phyloP scores from a whole-genome alignment of 2,888 invertebrate species.

The Agrotis ipsilon region DNA sequence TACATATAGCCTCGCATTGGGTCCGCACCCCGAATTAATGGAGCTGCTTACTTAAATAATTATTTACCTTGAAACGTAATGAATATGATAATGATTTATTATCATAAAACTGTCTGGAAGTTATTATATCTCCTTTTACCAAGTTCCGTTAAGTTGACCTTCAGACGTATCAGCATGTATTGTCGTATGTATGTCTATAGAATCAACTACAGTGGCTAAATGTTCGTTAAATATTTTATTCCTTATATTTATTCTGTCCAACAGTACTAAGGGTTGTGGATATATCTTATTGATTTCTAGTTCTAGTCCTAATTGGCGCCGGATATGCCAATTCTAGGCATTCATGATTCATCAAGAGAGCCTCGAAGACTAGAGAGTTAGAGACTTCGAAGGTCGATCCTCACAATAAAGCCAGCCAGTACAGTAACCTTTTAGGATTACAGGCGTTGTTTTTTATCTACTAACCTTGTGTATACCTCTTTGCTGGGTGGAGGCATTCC shows the following conservation, averaged over 20 bases:
- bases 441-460: too few species aligned
- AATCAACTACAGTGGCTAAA: constrained; percentile 6
- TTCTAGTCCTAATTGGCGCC: background rate
- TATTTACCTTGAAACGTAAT: constrained; percentile 27
- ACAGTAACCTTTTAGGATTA: too few species aligned
- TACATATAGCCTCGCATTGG: too few species aligned
- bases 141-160: constrained; percentile 26
- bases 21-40: background rate
- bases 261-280: background rate
- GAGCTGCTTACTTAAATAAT: background rate
- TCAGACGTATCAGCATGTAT: constrained; percentile 21
- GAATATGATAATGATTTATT: constrained; percentile 45
- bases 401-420: too few species aligned
- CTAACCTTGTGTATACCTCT: too few species aligned
- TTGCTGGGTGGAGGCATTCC: too few species aligned
- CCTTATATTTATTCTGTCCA: background rate
- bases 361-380: too few species aligned
- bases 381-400: too few species aligned
- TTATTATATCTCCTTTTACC: constrained; percentile 27
- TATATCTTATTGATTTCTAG: background rate
- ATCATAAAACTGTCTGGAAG: constrained; percentile 25
- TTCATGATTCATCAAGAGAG: background rate
- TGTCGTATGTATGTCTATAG: constrained; percentile 19
- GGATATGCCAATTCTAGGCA: background rate
- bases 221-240: background rate